These are phyloP conservation scores for Accipiter cooperii DNA, from an alignment of 2,113 vertebrate genomes.

Conservation along the genomic window DNA sequence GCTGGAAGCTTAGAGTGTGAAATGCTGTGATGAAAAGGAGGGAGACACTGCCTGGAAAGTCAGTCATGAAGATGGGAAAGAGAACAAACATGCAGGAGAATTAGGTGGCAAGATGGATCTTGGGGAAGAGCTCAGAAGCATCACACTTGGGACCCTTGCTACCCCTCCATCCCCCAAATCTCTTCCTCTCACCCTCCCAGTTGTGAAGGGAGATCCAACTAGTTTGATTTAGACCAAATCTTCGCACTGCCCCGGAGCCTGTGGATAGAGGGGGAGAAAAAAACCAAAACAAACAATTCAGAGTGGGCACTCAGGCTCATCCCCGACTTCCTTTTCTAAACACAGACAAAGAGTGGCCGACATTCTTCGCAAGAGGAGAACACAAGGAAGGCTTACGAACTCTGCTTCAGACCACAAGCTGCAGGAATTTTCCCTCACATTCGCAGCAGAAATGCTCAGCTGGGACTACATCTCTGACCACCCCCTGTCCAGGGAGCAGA, in stretches of 20 bases:
- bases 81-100: conserved; percentile 8
- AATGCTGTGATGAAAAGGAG: not conserved
- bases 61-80: not conserved
- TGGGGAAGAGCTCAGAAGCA: not conserved
- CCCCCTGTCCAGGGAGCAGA: not conserved
- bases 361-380: rapidly evolving
- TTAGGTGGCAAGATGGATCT: not conserved
- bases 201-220: conserved; percentile 35
- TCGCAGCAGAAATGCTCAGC: not conserved
- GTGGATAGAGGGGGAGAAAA: not conserved
- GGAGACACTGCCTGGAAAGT: not conserved
- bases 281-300: not conserved
- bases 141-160: not conserved
- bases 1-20: not conserved
- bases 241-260: conserved; percentile 95
- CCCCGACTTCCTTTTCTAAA: not conserved
- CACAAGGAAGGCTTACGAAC: not conserved
- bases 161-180: not conserved
- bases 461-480: not conserved
- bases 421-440: not conserved
- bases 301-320: not conserved
- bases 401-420: not conserved
- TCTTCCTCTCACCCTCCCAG: conserved; percentile 52
- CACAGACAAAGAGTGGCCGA: not conserved
- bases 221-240: conserved; percentile 99